A percentile compares a stretch with the other conserved stretches of the same genome.
Conservation (phyloP, 1,140 invertebrate species). For the Triops cancriformis region DNA sequence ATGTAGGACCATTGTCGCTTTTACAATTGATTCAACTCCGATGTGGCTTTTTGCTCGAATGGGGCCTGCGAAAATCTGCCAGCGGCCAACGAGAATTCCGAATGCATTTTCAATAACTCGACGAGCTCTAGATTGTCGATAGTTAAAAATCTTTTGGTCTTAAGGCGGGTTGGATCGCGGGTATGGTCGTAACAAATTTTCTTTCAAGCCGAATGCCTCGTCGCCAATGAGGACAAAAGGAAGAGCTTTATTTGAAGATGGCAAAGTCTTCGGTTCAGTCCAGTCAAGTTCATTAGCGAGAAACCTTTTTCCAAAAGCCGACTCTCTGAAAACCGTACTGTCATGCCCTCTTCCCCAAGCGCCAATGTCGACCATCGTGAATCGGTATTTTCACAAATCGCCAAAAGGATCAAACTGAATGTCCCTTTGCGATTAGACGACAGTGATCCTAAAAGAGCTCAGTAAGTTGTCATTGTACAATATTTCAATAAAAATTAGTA, state of each 20-base stretch:
- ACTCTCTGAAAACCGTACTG: no score
- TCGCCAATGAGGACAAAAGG: no score
- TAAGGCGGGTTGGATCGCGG: slow-evolving; percentile 13
- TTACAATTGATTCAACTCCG: not conserved
- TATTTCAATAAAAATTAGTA: slow-evolving; percentile 37
- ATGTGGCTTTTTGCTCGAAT: slow-evolving; percentile 29
- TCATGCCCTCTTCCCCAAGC: no score
- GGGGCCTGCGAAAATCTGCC: slow-evolving; percentile 39
- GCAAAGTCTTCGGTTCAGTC: slow-evolving; percentile 18
- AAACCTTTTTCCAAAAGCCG: slow-evolving; percentile 18
- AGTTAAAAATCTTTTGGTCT: slow-evolving; percentile 31
- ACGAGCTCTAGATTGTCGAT: slow-evolving; percentile 38
- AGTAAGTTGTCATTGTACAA: not conserved
- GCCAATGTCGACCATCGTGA: no score
- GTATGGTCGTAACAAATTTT: no score
- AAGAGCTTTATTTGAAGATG: no score
- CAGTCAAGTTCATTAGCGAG: slow-evolving; percentile 7
- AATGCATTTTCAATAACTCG: slow-evolving; percentile 46
- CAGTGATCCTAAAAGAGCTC: not conserved
- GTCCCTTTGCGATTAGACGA: slow-evolving; percentile 45
- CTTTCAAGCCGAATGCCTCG: no score
- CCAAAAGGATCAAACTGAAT: no score
- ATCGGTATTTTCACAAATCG: no score
- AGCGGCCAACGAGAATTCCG: slow-evolving; percentile 42
- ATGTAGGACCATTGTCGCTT: not conserved